phyloP scores from a whole-genome alignment of 2,113 vertebrate species.

The Alethe castanea region DNA sequence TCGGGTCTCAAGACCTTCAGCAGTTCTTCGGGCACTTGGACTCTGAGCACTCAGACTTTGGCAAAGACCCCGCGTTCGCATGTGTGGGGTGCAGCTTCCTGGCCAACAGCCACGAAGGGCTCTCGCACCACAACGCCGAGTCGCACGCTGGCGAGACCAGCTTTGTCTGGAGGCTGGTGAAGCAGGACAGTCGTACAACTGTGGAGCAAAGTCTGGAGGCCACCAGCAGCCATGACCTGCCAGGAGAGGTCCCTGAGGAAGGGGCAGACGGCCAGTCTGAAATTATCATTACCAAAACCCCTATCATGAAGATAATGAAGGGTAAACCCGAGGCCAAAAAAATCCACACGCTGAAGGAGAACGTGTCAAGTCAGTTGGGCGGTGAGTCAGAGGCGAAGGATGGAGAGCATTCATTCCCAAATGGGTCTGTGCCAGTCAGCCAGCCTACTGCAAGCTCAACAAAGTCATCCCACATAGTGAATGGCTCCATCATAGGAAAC shows the following conservation, averaged over 20 bases:
- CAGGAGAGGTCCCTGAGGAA: conserved; percentile 50
- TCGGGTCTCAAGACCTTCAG: conserved; percentile 86
- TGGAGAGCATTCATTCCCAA: conserved; percentile 77
- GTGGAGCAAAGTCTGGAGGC: conserved; percentile 85
- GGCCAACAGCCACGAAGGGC: conserved; percentile 87
- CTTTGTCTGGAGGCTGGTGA: conserved; percentile 82
- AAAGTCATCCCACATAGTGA: conserved; percentile 78
- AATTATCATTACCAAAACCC: conserved; percentile 95
- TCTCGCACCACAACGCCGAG: conserved; percentile 89
- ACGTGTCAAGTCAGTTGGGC: conserved; percentile 52
- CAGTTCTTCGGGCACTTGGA: conserved; percentile 91
- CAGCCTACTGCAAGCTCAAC: conserved; percentile 71
- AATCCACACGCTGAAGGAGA: conserved; percentile 84
- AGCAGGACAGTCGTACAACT: conserved; percentile 74
- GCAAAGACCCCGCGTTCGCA: conserved; percentile 84
- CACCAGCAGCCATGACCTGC: conserved; percentile 25
- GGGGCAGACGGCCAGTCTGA: conserved; percentile 73
- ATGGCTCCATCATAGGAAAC: conserved; percentile 83
- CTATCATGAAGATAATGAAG: conserved; percentile 97
- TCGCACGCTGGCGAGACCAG: conserved; percentile 76
- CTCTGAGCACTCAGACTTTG: conserved; percentile 87
- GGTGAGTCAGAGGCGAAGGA: conserved; percentile 67
- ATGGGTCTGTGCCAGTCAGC: conserved; percentile 72
- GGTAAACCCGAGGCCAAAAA: conserved; percentile 90
- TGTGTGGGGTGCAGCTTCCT: conserved; percentile 84